phyloP scores from a whole-genome alignment of 2,888 invertebrate species.

The Troides aeacus region DNA sequence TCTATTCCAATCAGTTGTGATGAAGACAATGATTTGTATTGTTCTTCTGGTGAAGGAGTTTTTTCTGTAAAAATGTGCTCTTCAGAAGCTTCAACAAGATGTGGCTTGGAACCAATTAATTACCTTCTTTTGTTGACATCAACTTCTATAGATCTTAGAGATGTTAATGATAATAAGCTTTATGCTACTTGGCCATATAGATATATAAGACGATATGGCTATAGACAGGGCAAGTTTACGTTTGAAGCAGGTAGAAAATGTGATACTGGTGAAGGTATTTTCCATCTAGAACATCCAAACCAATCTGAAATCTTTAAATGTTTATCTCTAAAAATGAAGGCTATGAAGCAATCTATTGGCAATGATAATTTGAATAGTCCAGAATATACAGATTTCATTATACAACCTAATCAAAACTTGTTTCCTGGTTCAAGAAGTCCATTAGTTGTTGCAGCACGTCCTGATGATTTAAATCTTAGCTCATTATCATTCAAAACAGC shows the following conservation, averaged over 20 bases:
- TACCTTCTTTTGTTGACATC: constrained; percentile 88
- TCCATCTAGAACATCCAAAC: constrained; percentile 89
- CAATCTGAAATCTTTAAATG: constrained; percentile 91
- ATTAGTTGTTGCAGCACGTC: constrained; percentile 83
- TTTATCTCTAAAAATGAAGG: constrained; percentile 90
- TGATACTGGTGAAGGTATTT: constrained; percentile 91
- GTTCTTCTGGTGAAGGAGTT: constrained; percentile 90
- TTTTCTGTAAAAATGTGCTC: constrained; percentile 88
- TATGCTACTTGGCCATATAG: constrained; percentile 91
- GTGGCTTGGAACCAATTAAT: constrained; percentile 84
- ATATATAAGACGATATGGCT: constrained; percentile 91
- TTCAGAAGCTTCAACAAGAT: constrained; percentile 88
- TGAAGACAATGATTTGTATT: constrained; percentile 94
- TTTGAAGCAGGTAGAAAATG: constrained; percentile 94
- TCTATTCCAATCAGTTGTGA: constrained; percentile 83
- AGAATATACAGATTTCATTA: constrained; percentile 86
- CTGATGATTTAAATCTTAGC: constrained; percentile 72
- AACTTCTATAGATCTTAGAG: constrained; percentile 86
- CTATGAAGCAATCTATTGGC: constrained; percentile 90
- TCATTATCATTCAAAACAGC: constrained; percentile 70
- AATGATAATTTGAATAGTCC: constrained; percentile 83
- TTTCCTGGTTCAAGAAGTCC: constrained; percentile 91
- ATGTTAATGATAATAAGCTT: constrained; percentile 82
- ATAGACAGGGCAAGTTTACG: constrained; percentile 90
- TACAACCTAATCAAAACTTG: constrained; percentile 87